phyloP scores from a whole-genome alignment of 2,888 invertebrate genomes.

The Odiellus spinosus region DNA sequence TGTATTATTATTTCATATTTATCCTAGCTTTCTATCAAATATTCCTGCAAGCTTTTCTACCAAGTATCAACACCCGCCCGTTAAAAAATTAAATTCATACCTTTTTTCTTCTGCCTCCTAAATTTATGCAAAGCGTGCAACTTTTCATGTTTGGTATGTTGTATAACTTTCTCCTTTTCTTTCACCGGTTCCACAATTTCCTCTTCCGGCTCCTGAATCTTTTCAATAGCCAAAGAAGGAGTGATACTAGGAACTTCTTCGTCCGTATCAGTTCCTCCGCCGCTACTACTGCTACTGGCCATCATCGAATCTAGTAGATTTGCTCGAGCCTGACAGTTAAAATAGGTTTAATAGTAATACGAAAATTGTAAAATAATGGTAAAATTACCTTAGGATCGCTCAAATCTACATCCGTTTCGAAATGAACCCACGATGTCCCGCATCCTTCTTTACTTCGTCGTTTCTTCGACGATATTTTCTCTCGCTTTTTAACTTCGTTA shows the following conservation, averaged over 20 bases:
- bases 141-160: constrained; percentile 38
- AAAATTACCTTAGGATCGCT: constrained; percentile 57
- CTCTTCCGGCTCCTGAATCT: neutral
- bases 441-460: constrained; percentile 29
- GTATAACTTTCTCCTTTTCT: constrained; percentile 10
- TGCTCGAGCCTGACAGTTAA: constrained; percentile 47
- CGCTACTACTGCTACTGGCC: constrained; percentile 37
- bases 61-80: no score
- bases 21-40: no score
- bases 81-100: no score
- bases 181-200: neutral
- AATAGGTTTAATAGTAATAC: no score
- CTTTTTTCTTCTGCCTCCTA: constrained; percentile 60
- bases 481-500: neutral
- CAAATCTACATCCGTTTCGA: constrained; percentile 57
- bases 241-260: constrained; percentile 1
- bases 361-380: no score
- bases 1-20: no score
- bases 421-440: constrained; percentile 62
- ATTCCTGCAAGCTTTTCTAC: no score
- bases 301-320: constrained; percentile 60
- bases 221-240: no score
- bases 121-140: constrained; percentile 50
- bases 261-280: constrained; percentile 33
- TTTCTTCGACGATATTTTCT: neutral